A percentile compares a stretch with the other conserved stretches of the same genome.
phyloP scores from a whole-genome alignment of 2,113 vertebrate species.

The Semnornis frantzii region DNA sequence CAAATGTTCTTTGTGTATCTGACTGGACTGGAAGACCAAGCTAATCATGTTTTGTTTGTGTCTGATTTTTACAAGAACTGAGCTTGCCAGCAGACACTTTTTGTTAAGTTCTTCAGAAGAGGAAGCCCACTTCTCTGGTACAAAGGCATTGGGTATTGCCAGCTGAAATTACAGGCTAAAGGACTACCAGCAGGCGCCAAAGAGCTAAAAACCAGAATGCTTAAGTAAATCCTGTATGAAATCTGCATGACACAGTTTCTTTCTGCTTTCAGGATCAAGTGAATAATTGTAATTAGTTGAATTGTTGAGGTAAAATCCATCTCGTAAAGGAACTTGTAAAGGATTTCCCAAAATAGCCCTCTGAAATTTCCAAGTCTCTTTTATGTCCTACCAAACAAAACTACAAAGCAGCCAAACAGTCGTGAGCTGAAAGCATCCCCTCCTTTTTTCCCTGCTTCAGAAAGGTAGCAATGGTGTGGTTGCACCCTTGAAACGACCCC shows the following conservation, averaged over 20 bases:
- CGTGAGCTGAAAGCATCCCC: neutral
- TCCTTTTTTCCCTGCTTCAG: neutral
- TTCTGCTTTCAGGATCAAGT: conserved; percentile 8
- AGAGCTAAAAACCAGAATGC: neutral
- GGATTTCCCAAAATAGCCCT: conserved; percentile 29
- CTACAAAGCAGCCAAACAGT: neutral
- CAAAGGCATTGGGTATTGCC: neutral
- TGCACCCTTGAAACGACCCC: conserved; percentile 6
- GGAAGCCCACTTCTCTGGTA: neutral
- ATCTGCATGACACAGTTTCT: neutral
- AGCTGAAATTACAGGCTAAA: conserved; percentile 5
- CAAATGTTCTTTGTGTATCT: neutral
- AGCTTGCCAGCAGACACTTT: neutral
- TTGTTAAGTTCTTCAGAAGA: neutral
- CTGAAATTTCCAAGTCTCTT: conserved; percentile 23
- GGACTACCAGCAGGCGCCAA: neutral
- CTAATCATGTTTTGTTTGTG: neutral
- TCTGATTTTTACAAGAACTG: neutral
- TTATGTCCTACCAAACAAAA: conserved; percentile 12
- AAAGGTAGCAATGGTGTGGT: neutral
- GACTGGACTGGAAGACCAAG: neutral
- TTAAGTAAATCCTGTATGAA: conserved; percentile 27
- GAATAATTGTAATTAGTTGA: conserved; percentile 4
- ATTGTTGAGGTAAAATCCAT: conserved; percentile 8
- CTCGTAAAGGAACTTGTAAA: neutral